phyloP scores from a whole-genome alignment of 2,888 invertebrate genomes.

The Monopis laevigella region DNA sequence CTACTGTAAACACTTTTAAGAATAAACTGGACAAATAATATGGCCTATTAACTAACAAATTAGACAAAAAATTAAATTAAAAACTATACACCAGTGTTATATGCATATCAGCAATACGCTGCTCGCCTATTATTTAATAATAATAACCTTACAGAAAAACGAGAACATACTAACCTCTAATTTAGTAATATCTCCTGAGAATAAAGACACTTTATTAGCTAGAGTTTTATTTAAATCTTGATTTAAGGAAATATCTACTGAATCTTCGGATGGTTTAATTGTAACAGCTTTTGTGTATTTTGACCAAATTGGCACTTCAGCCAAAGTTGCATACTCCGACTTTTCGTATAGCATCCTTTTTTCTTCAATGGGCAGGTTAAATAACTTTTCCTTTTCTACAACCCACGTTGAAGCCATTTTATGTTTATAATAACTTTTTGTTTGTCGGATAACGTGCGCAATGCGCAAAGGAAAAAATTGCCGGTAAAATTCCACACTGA shows the following conservation, averaged over 20 bases:
- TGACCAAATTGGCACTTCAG: slow-evolving; percentile 66
- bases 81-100: no score
- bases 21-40: no score
- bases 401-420: slow-evolving; percentile 58
- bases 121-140: no score
- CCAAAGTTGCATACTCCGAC: slow-evolving; percentile 40
- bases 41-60: no score
- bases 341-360: slow-evolving; percentile 60
- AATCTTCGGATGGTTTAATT: slow-evolving; percentile 40
- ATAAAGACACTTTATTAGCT: slow-evolving; percentile 72
- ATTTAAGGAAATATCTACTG: slow-evolving; percentile 38
- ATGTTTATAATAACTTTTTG: neutral
- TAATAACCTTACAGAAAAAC: no score
- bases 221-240: slow-evolving; percentile 43
- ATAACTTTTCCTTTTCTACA: slow-evolving; percentile 58
- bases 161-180: slow-evolving; percentile 71
- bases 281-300: slow-evolving; percentile 53
- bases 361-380: slow-evolving; percentile 57
- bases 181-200: slow-evolving; percentile 83
- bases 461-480: no score
- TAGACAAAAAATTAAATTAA: no score
- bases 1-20: no score
- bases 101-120: no score
- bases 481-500: no score
- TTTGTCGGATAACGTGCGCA: neutral